These are phyloP conservation scores for Litocranius walleri DNA, from an alignment of 2,113 vertebrate genomes.

Conservation along the genomic window DNA sequence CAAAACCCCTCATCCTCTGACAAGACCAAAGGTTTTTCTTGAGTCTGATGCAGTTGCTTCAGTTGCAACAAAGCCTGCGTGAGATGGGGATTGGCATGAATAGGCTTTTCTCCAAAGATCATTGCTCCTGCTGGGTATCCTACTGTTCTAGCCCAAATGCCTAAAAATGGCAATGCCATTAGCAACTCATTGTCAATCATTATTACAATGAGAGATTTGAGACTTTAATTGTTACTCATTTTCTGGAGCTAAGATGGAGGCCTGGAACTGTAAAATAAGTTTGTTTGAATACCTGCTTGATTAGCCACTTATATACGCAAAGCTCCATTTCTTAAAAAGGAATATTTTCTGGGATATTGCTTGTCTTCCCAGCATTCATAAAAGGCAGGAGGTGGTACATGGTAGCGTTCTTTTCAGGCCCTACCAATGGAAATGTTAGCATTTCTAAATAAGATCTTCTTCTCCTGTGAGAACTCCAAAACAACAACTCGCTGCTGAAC, in stretches of 20 bases:
- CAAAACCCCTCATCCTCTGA: neutral
- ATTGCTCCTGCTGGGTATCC: neutral
- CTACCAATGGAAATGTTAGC: neutral
- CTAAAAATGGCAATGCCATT: conserved; percentile 37
- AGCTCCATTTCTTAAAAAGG: conserved; percentile 17
- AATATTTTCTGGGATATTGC: neutral
- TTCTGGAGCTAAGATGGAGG: conserved; percentile 31
- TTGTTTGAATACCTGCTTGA: conserved; percentile 55
- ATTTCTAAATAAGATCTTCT: neutral
- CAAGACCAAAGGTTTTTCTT: neutral
- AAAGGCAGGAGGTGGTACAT: neutral
- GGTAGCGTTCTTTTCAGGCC: neutral
- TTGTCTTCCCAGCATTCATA: neutral
- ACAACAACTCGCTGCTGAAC: neutral
- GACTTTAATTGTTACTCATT: conserved; percentile 41
- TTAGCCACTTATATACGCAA: conserved; percentile 40
- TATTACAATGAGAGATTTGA: conserved; percentile 19
- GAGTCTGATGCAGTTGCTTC: neutral
- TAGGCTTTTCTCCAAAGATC: neutral
- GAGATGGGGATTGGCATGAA: conserved; percentile 36
- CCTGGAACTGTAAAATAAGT: conserved; percentile 49
- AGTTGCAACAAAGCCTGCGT: neutral
- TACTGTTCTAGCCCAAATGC: neutral
- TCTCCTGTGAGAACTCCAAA: neutral
- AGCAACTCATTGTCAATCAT: conserved; percentile 12